These are phyloP conservation scores for Exephanes ischioxanthus DNA, from an alignment of 2,888 invertebrate genomes.

Conservation along the genomic window DNA sequence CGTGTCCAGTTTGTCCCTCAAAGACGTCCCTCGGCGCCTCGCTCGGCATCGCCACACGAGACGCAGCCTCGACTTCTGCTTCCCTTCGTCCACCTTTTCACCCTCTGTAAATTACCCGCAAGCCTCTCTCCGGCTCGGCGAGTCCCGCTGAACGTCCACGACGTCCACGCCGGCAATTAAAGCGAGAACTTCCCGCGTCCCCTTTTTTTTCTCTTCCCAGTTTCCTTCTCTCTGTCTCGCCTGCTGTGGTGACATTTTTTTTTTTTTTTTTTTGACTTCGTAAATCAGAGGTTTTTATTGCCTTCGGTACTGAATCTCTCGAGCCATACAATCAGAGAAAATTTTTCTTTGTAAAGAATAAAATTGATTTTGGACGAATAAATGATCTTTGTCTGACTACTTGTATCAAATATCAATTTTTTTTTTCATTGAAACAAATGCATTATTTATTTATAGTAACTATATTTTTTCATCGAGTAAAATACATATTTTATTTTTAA, in stretches of 20 bases:
- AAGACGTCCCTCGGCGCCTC: constrained; percentile 7
- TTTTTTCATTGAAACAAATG: too few relatives aligned
- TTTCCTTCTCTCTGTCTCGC: neutral
- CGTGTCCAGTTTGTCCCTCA: neutral
- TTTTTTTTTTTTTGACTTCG: constrained; percentile 69
- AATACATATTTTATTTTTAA: too few relatives aligned
- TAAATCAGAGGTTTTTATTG: constrained; percentile 73
- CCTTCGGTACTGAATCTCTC: constrained; percentile 48
- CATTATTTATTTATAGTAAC: too few relatives aligned
- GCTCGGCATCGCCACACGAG: neutral
- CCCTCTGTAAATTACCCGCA: constrained; percentile 41
- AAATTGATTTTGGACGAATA: too few relatives aligned
- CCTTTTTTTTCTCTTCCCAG: neutral
- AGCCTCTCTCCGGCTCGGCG: neutral
- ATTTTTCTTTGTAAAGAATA: too few relatives aligned
- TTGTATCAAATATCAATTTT: too few relatives aligned
- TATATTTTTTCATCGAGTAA: too few relatives aligned
- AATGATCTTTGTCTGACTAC: too few relatives aligned
- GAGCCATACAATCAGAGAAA: too few relatives aligned
- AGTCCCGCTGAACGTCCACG: constrained; percentile 2
- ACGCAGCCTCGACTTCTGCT: neutral
- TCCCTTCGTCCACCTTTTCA: constrained; percentile 21
- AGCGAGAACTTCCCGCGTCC: constrained; percentile 29
- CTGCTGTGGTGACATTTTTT: constrained; percentile 55
- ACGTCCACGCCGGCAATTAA: constrained; percentile 59